phyloP scores from a whole-genome alignment of 1,140 invertebrate genomes.

The Anastrepha obliqua region DNA sequence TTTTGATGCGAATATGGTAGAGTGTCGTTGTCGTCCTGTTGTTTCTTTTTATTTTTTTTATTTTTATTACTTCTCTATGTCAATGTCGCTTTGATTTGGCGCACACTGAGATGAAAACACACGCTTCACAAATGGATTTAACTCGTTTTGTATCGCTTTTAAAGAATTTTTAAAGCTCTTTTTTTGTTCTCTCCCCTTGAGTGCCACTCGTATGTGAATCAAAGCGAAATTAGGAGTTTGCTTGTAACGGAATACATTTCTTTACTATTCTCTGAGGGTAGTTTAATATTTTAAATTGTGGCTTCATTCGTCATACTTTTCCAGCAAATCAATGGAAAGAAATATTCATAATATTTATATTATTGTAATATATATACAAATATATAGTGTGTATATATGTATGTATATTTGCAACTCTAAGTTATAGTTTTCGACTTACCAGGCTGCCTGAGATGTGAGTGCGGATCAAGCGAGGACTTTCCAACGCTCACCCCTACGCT shows the following conservation, averaged over 20 bases:
- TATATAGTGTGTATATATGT: no score
- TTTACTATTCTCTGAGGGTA: not conserved
- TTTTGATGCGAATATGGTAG: not conserved
- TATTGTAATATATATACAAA: no score
- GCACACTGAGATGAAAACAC: constrained; percentile 5
- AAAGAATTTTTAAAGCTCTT: constrained; percentile 35
- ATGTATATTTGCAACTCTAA: no score
- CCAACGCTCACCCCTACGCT: constrained; percentile 80
- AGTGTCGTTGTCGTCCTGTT: constrained; percentile 37
- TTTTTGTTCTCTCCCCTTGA: not conserved
- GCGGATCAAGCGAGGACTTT: constrained; percentile 87
- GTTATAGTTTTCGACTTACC: constrained; percentile 76
- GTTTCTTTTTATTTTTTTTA: not conserved
- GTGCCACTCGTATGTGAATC: not conserved
- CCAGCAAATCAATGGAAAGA: not conserved
- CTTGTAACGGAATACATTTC: not conserved
- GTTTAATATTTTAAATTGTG: not conserved
- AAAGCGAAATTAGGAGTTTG: not conserved
- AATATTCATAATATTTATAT: not conserved
- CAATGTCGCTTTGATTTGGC: constrained; percentile 48
- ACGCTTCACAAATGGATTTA: constrained; percentile 1
- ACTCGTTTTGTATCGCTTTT: constrained; percentile 40
- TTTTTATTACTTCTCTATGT: constrained; percentile 36
- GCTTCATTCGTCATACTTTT: not conserved
- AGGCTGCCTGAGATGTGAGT: constrained; percentile 89